Evolutionary conservation across 2,113 vertebrate genomes (phyloP), one percentile per base, ranked within the genome.

Genomic region (Sardina pilchardus): DNA sequence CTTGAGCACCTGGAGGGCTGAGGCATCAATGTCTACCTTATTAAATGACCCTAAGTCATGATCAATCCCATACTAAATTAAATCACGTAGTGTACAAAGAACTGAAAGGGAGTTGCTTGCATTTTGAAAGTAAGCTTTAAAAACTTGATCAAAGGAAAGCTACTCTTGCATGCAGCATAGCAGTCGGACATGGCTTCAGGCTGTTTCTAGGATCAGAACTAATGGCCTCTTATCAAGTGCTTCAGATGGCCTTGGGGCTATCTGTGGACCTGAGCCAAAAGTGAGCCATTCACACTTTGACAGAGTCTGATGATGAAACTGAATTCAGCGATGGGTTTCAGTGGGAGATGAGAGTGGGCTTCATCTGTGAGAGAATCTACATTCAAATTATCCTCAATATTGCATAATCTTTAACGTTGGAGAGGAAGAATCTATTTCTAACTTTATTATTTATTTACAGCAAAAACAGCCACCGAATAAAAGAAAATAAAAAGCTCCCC

Each of bases 161-260:
- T 83, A 83, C 84, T 82, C 81, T 86, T 87, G 85, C 84, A 91
- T 90, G 84, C 34, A 75, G 83, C 87, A 86, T 89, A 86, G 86
- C 90, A 86, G 47, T 89, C 88, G 83, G 87, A 89, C 87, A 50
- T 48, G n/a, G 85, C 87, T 87, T 91, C 85, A 91, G 87, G 87
- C 89, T 63, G 89, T 87, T 47, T 80, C 82, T 16, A 4, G 83
- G 87, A 94, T 94, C 93, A 92, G 92, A 93, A 93, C 91, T 92
- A 93, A 93, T 94, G 89, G 87, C 44, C 83, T 45, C 45, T 56
- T 84, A 83, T 82, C 81, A 80, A 87, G 83, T 80, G 24, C 63
- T 85, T 85, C 63, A 87, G 44, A 88, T n/a, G 53, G 84, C 80
- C 87, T 88, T 71, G 67, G 63, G 50, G 86, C 88, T 82, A 67